A percentile compares a stretch with the other conserved stretches of the same genome.
Conservation (phyloP, 2,113 vertebrate genomes). For the Mus musculus region GRCm39 chr13:50154001-50154500, state of each 20-base stretch:
- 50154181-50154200: conserved; percentile 69
- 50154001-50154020: neutral
- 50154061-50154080: too few species aligned
- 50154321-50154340: conserved; percentile 48
- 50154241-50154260: conserved; percentile 82
- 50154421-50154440: conserved; percentile 99
- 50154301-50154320: conserved; percentile 54
- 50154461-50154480: conserved; percentile 97
- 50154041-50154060: too few species aligned
- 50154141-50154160: conserved; percentile 74
- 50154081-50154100: conserved; percentile 56
- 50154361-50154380: conserved; percentile 57
- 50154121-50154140: conserved; percentile 50
- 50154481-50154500: conserved; percentile 96
- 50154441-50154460: conserved; percentile 98
- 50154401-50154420: conserved; percentile 97
- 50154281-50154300: conserved; percentile 75
- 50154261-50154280: conserved; percentile 85
- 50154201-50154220: conserved; percentile 59
- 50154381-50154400: conserved; percentile 96
- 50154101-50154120: conserved; percentile 24
- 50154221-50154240: conserved; percentile 80
- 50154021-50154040: too few species aligned
- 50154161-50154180: conserved; percentile 64
- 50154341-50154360: conserved; percentile 65